Base-by-base conservation (phyloP, 2,888 invertebrate species). In the Drosophila recens region DNA sequence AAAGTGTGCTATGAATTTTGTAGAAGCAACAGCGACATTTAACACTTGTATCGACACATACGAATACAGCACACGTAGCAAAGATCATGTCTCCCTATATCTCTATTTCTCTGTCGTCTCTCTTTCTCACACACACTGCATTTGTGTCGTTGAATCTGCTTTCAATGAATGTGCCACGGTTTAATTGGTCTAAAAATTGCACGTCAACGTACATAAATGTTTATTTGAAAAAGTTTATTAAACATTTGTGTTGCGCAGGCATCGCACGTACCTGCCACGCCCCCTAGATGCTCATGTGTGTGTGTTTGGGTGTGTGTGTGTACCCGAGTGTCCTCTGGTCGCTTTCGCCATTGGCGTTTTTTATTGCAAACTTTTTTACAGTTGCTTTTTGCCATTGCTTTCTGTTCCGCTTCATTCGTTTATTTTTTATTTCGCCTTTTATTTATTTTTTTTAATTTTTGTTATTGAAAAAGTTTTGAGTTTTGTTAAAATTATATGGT, bases 181-280 rank as follows among this genome's bases (percentile, higher is more conserved):
- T 90, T 90, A 90, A 90, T 90, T 90, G 90, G 78, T 83, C 81
- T 77, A 87, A 87, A 88, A 89, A 89, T 90, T 90, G 85, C 90
- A 87, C 87, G 90, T 90, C 90, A 90, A 82, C 87, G 83, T 81
- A 72, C 72, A 82, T 87, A 87, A 80, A 87, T 85, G 87, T 89
- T 89, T 87, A 87, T 89, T 87, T 81, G 79, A 87, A 89, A 87
- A 87, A 87, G 85, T 87, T 89, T 89, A 89, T 89, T 87, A 87
- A 87, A 82, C 89, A 89, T 84, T 84, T 88, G 79, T 74, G 77
- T 82, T 82, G 72, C 67, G 54, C 79, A 89, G 80, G 80, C 85
- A 72, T 71, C 49, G 63, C 86, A 87, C 89, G 89, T 89, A 88
- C 5, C 72, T 51, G 65, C 64, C 61, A 66, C 61, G 63, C 67